Base-by-base conservation (phyloP, 2,797 vertebrate species). In the Lepilemur septentrionalis region DNA sequence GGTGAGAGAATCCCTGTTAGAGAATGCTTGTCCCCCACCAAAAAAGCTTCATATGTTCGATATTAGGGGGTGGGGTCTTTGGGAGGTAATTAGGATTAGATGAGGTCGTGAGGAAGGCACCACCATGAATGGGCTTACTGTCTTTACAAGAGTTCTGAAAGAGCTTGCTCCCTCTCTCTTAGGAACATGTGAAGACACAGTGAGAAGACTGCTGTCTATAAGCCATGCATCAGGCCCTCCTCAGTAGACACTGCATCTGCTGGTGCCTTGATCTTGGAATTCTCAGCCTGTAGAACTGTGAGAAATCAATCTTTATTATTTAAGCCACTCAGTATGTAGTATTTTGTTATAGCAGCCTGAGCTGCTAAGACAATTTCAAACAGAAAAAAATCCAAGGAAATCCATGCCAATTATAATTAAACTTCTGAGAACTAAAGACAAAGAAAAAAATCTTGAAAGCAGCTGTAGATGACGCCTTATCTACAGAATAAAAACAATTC, bases 391-490 rank as follows among this genome's bases (percentile, higher is more conserved):
- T 55, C 52, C 52, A 25, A 88, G 30, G 28, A 63, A 84, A 94
- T 67, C 52, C 15, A 67, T n/a, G 65, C 18, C 46, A 78, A 86
- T 69, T 78, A 59, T 86, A 93, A 70, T 35, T 67, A 67, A 75
- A 76, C 46, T 69, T 91, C 90, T 91, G 79, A 89, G 79, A 84
- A 73, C 48, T 59, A 82, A 78, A 95, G 59, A 70, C 59, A 63
- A 72, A 95, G 70, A 76, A 67, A 63, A 82, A 75, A 48, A 7
- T 73, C 30, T 88, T 96, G 57, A 93, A 85, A 92, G 67, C 22
- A 92, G 55, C 18, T 52, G 82, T 20, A 75, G 18, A 63, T 5
- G 38, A 70, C 4, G 17, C 30, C 18, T 55, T 57, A 65, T 12
- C 15, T 48, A 67, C 3, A 57, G 59, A 84, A 46, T 48, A 95